Conservation (phyloP, 2,113 vertebrate genomes). For the Hassar affinis region DNA sequence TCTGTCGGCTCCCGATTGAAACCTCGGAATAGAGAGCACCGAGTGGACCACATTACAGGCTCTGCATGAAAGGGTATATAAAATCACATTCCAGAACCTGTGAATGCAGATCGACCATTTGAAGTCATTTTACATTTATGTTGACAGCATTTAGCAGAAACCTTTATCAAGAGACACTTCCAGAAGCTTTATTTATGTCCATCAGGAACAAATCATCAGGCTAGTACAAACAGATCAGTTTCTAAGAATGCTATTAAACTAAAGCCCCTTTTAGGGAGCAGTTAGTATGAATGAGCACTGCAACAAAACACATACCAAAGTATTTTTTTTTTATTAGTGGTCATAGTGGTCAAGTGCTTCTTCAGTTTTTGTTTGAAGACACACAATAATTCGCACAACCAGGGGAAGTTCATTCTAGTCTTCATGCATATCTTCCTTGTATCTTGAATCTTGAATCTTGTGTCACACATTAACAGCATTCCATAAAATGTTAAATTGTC, state of each 20-base stretch:
- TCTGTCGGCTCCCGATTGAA: conserved; percentile 12
- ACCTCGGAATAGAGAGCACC: neutral
- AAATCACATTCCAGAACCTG: neutral
- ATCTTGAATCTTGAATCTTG: neutral
- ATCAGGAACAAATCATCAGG: neutral
- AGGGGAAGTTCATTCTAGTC: neutral
- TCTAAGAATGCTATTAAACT: no score
- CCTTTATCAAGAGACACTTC: neutral
- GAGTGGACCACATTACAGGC: neutral
- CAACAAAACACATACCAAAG: neutral
- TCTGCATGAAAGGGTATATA: neutral
- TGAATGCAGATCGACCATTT: neutral
- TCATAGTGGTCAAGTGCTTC: neutral
- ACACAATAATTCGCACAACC: neutral
- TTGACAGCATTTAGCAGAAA: neutral
- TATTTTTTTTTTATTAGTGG: neutral
- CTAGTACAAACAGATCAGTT: neutral
- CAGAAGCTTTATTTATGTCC: neutral
- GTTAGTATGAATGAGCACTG: neutral
- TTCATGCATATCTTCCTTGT: neutral
- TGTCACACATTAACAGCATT: neutral
- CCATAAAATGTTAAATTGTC: neutral
- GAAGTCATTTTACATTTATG: neutral
- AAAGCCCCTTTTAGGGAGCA: neutral
- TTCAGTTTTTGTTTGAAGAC: neutral